Evolutionary conservation across 2,888 invertebrate genomes (phyloP), one percentile per base, ranked within the genome.

Genomic region (Lacanobia oleracea): DNA sequence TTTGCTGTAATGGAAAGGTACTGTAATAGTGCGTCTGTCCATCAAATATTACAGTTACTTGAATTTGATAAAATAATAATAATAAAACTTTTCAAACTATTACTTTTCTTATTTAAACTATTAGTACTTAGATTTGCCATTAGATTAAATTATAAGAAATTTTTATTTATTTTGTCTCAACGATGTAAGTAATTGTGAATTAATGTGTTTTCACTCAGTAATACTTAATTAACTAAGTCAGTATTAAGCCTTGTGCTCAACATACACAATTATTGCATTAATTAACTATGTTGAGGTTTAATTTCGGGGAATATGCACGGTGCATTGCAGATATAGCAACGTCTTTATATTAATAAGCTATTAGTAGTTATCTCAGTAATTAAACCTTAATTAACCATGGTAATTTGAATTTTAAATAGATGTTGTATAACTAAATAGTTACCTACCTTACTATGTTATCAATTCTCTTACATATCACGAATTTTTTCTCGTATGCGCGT

Each of bases 321-420:
- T 21, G 7, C 40, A 27, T 18, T 2, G 4, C 5, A 50, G n/a
- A 48, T n/a, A 33, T n/a, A 56, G 23, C n/a, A 37, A 9, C 27
- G 57, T 57, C 21, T 14, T 27, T 27, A 53, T 21, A 63, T 27
- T 50, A 33, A 40, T 54, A 9, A 56, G 8, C 50, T n/a, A 66
- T 23, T 70, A 67, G n/a, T n/a, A 43, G 40, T 27, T 51, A 8
- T 65, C 56, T 23, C n/a, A 57, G 40, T 57, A 63, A 21, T 68
- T 45, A 8, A 21, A 64, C n/a, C n/a, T 45, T 40, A 5, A 56
- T 27, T n/a, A 56, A 27, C 9, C 4, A 18, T 56, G 18, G 33
- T 18, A 16, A 56, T 56, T 56, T 18, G 23, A 53, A 23, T 51
- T 21, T 51, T 10, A 21, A 10, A 21, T 51, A 21, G 21, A 4